Conservation (phyloP, 2,113 vertebrate genomes). For the Tauraco erythrolophus region DNA sequence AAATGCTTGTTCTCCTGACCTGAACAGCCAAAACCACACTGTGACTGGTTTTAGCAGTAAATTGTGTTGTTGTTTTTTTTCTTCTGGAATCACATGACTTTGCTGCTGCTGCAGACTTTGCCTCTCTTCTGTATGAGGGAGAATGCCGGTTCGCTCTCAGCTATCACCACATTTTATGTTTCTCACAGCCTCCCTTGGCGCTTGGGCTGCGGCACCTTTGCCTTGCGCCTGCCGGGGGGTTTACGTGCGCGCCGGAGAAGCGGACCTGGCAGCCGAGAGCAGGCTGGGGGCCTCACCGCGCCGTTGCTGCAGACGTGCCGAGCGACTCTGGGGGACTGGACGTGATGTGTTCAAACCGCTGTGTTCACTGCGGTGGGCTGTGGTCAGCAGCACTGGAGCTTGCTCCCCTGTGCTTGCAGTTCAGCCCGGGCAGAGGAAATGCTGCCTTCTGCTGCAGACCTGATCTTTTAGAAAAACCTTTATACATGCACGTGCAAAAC, state of each 20-base stretch:
- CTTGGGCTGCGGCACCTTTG: neutral
- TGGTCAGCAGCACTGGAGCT: neutral
- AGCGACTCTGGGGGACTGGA: neutral
- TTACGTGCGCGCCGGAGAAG: rapidly evolving
- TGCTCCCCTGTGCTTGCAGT: neutral
- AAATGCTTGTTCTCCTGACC: neutral
- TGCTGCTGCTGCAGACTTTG: neutral
- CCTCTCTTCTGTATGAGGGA: neutral
- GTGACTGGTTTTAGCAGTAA: neutral
- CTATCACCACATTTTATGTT: neutral
- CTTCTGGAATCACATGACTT: neutral
- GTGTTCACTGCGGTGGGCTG: neutral
- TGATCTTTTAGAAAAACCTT: neutral
- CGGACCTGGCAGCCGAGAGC: neutral
- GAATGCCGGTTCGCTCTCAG: neutral
- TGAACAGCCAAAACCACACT: neutral
- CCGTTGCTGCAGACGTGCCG: neutral
- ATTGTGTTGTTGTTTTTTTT: neutral
- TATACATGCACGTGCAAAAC: neutral
- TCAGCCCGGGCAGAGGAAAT: neutral
- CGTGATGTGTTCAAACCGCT: rapidly evolving
- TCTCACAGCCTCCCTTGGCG: neutral
- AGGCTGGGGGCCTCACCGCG: neutral
- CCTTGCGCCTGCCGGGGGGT: neutral
- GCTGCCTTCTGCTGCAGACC: neutral